A percentile compares a stretch with the other conserved stretches of the same genome.
phyloP scores from a whole-genome alignment of 2,113 vertebrate species.

The Tragelaphus scriptus region DNA sequence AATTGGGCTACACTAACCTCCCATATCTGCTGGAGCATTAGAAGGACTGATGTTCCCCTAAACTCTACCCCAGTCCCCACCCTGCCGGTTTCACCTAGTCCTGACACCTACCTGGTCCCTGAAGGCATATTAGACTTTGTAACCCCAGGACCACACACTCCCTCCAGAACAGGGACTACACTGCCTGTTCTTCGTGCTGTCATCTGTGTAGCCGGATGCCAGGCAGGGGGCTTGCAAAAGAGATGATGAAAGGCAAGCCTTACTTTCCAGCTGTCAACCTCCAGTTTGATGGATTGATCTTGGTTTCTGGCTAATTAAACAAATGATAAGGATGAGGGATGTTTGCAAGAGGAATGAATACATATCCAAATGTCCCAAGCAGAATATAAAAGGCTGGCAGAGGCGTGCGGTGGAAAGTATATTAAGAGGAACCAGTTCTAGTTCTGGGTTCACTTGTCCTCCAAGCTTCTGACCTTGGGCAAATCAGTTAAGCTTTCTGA shows the following conservation, averaged over 20 bases:
- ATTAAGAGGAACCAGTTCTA: not conserved
- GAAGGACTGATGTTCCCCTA: not conserved
- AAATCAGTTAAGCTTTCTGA: not conserved
- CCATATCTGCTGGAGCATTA: not conserved
- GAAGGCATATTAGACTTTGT: not conserved
- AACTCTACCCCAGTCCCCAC: not conserved
- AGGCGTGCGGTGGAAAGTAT: not conserved
- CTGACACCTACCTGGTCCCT: not conserved
- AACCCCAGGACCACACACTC: not conserved
- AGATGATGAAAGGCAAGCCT: not conserved
- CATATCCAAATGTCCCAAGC: not conserved
- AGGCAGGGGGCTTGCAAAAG: not conserved
- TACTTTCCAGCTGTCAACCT: not conserved
- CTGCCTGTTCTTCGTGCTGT: not conserved
- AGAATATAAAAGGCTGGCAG: not conserved
- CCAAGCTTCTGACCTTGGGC: not conserved
- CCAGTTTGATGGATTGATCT: not conserved
- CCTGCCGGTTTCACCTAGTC: not conserved
- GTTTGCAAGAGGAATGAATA: not conserved
- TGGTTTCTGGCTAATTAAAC: not conserved
- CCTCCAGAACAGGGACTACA: not conserved
- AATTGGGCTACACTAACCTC: not conserved
- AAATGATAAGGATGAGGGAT: not conserved
- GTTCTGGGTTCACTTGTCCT: not conserved
- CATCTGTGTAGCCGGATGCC: not conserved